Base-by-base conservation (phyloP, 2,888 invertebrate species). In the Linyphia triangularis region DNA sequence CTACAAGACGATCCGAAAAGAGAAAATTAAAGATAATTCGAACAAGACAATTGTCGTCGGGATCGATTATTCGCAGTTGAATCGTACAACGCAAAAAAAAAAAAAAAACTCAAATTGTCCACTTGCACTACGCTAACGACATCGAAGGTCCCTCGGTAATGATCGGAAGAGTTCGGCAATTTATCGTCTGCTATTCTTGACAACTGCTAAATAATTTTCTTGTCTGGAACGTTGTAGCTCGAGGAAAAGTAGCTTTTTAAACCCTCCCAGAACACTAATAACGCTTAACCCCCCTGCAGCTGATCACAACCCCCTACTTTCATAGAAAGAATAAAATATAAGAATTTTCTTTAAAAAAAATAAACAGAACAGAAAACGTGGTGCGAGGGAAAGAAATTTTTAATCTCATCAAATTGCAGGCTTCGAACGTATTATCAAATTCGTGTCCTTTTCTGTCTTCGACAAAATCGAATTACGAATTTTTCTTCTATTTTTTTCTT, bases 341-440 rank as follows among this genome's bases (percentile, higher is more conserved):
- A 16, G 10, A 6, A 37, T 22, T n/a, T 10, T 19, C 9, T 19
- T 37, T 24, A 61, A 57, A 57, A 73, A 19, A 30, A 30, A 22
- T 22, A 67, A 67, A 30, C 22, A 33, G 24, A 33, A 28, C 37
- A 61, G 33, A 77, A 75, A 77, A 78, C 2, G 33, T 40, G 24
- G 10, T 61, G 33, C 59, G 70, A 28, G 19, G 33, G 57, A 84
- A 75, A 84, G 43, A 16, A 51, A 13, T 1, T 77, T 67, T 85
- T 85, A 85, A 85, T 85, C 69, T 77, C 26, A 85, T 85, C 67
- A 75, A 85, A 85, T 85, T 85, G 75, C 77, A 75, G 65, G 51
- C 57, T 85, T 77, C 26, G 59, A 85, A 77, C 84, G 75, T 77
- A 75, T 85, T 85, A 85, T 85, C 84, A 77, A 75, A 69, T 75